These are phyloP conservation scores for Chamaetylas fuelleborni DNA, from an alignment of 2,113 vertebrate genomes.

Conservation along the genomic window DNA sequence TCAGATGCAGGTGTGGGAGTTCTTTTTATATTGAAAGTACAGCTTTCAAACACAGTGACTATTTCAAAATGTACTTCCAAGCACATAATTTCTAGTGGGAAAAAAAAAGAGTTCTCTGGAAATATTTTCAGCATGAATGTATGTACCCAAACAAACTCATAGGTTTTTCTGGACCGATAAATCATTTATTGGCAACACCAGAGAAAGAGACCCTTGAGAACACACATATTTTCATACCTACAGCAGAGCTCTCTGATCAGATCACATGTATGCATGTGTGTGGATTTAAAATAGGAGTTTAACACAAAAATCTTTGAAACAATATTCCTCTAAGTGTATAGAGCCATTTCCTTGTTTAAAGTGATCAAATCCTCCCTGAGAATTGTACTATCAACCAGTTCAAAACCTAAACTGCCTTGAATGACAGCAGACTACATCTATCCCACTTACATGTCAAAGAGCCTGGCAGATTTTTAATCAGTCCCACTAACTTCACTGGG, in stretches of 20 bases:
- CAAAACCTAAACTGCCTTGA: not conserved
- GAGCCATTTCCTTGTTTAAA: not conserved
- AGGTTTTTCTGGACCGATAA: not conserved
- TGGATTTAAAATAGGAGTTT: not conserved
- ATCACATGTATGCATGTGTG: fast-evolving
- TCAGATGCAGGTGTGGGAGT: not conserved
- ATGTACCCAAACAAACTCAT: not conserved
- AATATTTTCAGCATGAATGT: not conserved
- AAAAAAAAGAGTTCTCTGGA: not conserved
- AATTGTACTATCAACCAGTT: not conserved
- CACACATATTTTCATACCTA: not conserved
- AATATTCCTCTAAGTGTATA: not conserved
- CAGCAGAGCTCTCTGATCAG: not conserved
- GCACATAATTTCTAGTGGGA: not conserved
- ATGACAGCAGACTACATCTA: not conserved
- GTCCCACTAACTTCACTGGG: not conserved
- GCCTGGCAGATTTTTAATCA: not conserved
- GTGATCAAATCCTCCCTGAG: not conserved
- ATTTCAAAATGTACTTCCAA: not conserved
- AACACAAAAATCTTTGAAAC: not conserved
- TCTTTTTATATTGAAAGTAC: not conserved
- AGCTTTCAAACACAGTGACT: not conserved
- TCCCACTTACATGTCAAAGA: not conserved
- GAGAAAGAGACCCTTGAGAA: not conserved
- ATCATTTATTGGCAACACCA: not conserved